A percentile compares a stretch with the other conserved stretches of the same genome.
phyloP scores from a whole-genome alignment of 2,888 invertebrate genomes.

The Priocnemis perturbator region DNA sequence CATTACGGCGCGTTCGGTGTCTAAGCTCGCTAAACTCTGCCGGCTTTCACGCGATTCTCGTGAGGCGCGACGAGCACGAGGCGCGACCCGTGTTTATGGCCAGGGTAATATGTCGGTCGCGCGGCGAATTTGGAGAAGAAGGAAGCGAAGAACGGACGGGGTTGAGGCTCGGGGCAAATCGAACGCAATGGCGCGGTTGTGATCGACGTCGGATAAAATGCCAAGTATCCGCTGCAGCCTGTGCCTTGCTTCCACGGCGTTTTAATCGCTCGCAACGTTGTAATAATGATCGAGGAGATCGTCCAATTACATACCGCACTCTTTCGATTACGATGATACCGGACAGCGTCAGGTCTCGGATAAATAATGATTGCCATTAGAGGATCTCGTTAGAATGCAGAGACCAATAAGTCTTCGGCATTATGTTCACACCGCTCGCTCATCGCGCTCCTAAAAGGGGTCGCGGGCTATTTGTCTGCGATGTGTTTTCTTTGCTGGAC shows the following conservation, averaged over 20 bases:
- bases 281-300: slow-evolving; percentile 12
- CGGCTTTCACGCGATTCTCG: no score
- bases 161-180: no score
- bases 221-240: no score
- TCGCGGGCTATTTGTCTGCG: slow-evolving; percentile 52
- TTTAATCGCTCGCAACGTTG: slow-evolving; percentile 32
- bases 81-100: no score
- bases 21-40: no score
- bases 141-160: no score
- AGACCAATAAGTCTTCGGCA: slow-evolving; percentile 56
- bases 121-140: no score
- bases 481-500: slow-evolving; percentile 34
- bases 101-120: no score
- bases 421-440: slow-evolving; percentile 40
- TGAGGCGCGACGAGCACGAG: no score
- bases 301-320: slow-evolving; percentile 14
- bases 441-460: slow-evolving; percentile 46
- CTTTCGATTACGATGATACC: slow-evolving; percentile 49
- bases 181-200: no score
- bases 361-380: slow-evolving; percentile 58
- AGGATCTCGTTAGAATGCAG: slow-evolving; percentile 58
- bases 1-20: no score
- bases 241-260: slow-evolving; percentile 10
- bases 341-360: slow-evolving; percentile 29
- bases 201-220: no score